Evolutionary conservation across 2,888 invertebrate species (phyloP).

Genomic region (Drosophila atripex): DNA sequence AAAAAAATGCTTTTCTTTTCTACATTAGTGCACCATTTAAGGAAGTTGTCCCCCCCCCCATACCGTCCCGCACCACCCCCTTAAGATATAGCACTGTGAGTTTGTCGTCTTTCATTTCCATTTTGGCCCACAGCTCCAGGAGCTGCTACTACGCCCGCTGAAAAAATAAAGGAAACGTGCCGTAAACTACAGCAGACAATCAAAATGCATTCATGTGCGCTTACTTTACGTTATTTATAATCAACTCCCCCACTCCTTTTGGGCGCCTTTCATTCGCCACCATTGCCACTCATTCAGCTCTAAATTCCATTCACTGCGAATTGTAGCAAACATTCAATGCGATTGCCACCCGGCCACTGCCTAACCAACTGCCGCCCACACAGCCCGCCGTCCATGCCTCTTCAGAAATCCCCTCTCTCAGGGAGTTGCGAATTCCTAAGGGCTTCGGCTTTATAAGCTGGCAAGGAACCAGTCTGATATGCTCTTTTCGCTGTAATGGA

Average conservation of each 20-base stretch:
- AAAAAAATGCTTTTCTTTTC: conserved; percentile 59
- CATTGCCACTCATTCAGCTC: conserved; percentile 57
- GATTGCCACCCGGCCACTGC: conserved; percentile 12
- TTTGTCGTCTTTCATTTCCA: conserved; percentile 62
- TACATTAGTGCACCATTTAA: conserved; percentile 73
- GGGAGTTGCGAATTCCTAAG: conserved; percentile 1
- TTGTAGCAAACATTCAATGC: conserved; percentile 59
- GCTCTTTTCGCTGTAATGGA: conserved; percentile 26
- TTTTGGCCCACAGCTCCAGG: conserved; percentile 27
- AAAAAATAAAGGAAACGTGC: conserved; percentile 60
- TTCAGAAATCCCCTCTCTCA: neutral
- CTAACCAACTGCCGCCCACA: neutral
- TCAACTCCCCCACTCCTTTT: conserved; percentile 42
- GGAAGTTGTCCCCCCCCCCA: conserved; percentile 54
- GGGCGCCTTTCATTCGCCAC: conserved; percentile 34
- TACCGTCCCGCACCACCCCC: conserved; percentile 2
- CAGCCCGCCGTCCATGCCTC: neutral
- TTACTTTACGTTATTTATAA: conserved; percentile 76
- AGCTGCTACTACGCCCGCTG: conserved; percentile 7
- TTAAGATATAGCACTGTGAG: conserved; percentile 33
- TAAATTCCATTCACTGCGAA: conserved; percentile 67
- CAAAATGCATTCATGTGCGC: conserved; percentile 78
- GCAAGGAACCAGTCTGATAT: conserved; percentile 14
- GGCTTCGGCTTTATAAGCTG: conserved; percentile 9
- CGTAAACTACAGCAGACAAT: conserved; percentile 74